Evolutionary conservation across 2,113 vertebrate genomes (phyloP).

Genomic region (Megaceryle maxima): DNA sequence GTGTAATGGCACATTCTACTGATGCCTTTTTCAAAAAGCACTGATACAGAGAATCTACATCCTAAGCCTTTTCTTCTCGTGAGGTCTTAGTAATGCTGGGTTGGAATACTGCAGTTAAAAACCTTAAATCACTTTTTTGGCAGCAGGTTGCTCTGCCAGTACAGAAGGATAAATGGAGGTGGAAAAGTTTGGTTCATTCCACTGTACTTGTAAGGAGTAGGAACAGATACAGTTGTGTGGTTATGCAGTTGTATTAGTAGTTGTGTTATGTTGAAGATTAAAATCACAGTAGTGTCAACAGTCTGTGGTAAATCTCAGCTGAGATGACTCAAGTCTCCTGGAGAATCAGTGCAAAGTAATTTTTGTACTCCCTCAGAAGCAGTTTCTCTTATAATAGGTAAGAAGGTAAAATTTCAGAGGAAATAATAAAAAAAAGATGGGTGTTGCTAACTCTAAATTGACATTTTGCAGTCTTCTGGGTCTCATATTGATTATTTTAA

Average conservation of each 20-base stretch:
- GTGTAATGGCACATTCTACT: neutral
- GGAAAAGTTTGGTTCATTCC: neutral
- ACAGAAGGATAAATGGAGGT: neutral
- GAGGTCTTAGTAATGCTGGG: neutral
- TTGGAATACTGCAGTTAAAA: neutral
- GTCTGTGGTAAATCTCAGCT: neutral
- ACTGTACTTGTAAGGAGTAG: neutral
- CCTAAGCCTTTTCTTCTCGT: neutral
- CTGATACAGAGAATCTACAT: neutral
- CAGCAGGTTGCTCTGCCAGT: neutral
- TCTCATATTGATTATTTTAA: neutral
- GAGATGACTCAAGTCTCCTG: neutral
- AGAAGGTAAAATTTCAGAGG: neutral
- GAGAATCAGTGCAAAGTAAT: neutral
- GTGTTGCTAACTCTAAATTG: neutral
- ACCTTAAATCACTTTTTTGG: neutral
- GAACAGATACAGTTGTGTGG: neutral
- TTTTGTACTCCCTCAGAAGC: neutral
- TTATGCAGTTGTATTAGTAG: neutral
- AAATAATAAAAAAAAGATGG: neutral
- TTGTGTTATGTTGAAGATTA: neutral
- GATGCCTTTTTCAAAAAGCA: neutral
- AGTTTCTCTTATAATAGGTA: neutral
- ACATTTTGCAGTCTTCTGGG: neutral
- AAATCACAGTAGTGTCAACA: neutral